phyloP scores from a whole-genome alignment of 2,888 invertebrate species.

The Catocala fraxini region DNA sequence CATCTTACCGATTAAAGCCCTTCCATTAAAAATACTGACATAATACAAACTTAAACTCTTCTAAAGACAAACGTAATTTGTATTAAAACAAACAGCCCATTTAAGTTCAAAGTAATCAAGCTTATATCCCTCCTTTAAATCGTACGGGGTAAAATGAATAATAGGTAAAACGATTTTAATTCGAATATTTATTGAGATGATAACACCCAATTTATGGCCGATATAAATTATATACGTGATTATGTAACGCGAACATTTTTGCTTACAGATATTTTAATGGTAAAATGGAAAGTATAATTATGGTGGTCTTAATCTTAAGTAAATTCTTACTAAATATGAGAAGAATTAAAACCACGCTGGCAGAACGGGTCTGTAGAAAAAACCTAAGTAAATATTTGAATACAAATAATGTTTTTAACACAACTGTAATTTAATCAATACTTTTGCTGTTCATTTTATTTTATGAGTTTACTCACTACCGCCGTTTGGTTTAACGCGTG shows the following conservation, averaged over 20 bases:
- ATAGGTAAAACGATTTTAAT: constrained; percentile 4
- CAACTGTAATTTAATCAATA: too few relatives aligned
- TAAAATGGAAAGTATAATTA: background rate
- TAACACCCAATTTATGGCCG: constrained; percentile 13
- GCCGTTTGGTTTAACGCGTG: too few relatives aligned
- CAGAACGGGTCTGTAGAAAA: too few relatives aligned
- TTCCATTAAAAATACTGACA: background rate
- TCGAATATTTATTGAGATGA: constrained; percentile 12
- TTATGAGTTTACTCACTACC: too few relatives aligned
- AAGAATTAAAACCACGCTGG: background rate
- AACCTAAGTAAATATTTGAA: too few relatives aligned
- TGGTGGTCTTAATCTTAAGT: background rate
- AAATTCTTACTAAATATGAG: background rate
- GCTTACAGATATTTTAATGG: background rate
- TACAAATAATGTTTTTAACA: too few relatives aligned
- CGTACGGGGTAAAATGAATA: background rate
- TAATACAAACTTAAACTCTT: constrained; percentile 1
- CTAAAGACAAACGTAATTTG: background rate
- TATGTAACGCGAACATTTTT: constrained; percentile 9
- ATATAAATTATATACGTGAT: constrained; percentile 17
- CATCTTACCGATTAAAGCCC: background rate
- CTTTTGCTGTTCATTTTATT: too few relatives aligned
- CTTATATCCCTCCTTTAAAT: background rate
- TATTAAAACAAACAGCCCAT: background rate
- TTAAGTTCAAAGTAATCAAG: background rate